Conservation (phyloP, 2,797 vertebrate species). For the Esox masquinongy region DNA sequence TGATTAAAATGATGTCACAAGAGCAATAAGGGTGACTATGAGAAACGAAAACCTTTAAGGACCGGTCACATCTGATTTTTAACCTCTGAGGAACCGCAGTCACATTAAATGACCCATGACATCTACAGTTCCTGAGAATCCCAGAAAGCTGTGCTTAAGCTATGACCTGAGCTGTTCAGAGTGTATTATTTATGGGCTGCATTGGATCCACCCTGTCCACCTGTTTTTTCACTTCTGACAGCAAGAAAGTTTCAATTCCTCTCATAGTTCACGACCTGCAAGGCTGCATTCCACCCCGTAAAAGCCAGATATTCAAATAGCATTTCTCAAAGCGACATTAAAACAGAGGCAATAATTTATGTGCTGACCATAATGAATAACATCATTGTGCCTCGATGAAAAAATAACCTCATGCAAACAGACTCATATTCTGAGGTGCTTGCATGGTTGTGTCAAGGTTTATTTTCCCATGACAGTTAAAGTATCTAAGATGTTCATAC, state of each 20-base stretch:
- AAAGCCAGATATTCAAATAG: constrained; percentile 3
- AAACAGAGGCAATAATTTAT: neutral
- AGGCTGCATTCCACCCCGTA: constrained; percentile 29
- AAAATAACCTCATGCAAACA: constrained; percentile 16
- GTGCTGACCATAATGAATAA: neutral
- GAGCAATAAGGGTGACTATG: constrained; percentile 28
- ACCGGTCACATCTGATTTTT: constrained; percentile 52
- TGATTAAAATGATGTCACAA: constrained; percentile 29
- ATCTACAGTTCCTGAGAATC: constrained; percentile 49
- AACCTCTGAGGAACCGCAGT: constrained; percentile 50
- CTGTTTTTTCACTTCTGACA: constrained; percentile 65
- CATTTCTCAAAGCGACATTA: neutral
- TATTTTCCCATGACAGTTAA: neutral
- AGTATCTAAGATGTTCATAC: neutral
- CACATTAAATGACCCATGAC: constrained; percentile 54
- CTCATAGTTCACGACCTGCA: constrained; percentile 47
- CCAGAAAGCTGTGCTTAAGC: constrained; percentile 34
- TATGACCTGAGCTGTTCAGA: constrained; percentile 46
- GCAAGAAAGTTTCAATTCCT: constrained; percentile 51
- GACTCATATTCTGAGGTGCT: neutral
- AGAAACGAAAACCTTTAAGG: constrained; percentile 62
- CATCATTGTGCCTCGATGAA: neutral
- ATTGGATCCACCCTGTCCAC: constrained; percentile 62
- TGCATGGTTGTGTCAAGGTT: constrained; percentile 2
- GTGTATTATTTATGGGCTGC: constrained; percentile 62